Conservation (phyloP, 2,113 vertebrate species). For the Grus americana region DNA sequence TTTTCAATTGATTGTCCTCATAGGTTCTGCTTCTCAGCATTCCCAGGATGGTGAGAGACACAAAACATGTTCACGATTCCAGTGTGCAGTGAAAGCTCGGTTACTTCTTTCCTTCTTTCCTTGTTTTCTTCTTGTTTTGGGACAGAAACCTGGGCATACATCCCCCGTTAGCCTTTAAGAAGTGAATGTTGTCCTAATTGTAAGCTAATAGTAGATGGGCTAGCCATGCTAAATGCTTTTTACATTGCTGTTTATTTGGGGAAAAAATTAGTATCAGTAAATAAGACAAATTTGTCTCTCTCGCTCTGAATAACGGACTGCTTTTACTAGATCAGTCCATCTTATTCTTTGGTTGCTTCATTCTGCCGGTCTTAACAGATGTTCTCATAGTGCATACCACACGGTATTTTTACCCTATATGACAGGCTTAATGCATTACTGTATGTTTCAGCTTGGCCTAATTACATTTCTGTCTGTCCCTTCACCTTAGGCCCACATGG, state of each 20-base stretch:
- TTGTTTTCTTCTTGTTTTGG: neutral
- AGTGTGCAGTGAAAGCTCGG: neutral
- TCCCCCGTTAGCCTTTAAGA: neutral
- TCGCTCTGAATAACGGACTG: neutral
- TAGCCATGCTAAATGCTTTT: neutral
- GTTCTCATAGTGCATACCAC: neutral
- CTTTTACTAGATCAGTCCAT: neutral
- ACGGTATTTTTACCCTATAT: neutral
- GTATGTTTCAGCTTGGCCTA: neutral
- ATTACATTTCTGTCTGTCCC: neutral
- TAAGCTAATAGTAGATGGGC: neutral
- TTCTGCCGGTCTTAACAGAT: neutral
- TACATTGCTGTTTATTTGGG: neutral
- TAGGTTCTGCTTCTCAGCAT: neutral
- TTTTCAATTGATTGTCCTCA: neutral
- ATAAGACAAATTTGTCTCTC: neutral
- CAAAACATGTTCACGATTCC: neutral
- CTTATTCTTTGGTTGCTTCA: neutral
- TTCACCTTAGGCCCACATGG: neutral
- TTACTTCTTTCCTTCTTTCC: neutral
- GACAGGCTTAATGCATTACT: neutral
- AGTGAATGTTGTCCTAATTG: neutral
- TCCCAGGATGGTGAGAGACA: neutral
- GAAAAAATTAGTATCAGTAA: neutral
- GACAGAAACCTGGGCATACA: neutral